Base-by-base conservation (phyloP, 23 tunicate species). In the Halocynthia roretzi region DNA sequence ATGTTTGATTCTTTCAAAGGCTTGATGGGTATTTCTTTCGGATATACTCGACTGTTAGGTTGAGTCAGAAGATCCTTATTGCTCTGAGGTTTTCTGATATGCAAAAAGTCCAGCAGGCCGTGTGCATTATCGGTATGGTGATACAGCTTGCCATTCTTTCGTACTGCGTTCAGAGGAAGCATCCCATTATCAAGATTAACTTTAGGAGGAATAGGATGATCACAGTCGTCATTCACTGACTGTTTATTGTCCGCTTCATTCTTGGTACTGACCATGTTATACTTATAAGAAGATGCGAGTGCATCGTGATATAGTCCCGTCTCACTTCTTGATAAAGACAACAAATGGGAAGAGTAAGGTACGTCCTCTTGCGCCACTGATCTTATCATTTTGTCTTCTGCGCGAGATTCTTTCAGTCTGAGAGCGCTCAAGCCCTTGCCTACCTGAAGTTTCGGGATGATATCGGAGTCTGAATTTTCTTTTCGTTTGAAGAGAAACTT, bases 351-450 rank as follows among this genome's bases (percentile, higher is more conserved):
- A 12, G 78, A 54, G 64, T 74, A 74, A 19, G 55, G 55, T 22
- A 74, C 18, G 31, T 74, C 78, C 10, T 74, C 78, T 54, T 74
- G 62, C 15, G 78, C 64, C 14, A 74, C 78, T 54, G 78, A 74
- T 0, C 31, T 62, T 64, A 52, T n/a, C 17, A 54, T 64, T 14
- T 74, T 53, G n/a, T 56, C 65, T 2, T 74, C 78, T 8, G 78
- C 6, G 14, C 4, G 14, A 22, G 78, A 54, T 22, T 74, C 78
- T 54, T 74, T 74, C 18, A 74, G 40, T 74, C 64, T 53, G 21
- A 52, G 56, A 7, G 56, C 6, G 14, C 56, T 74, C 0, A 74
- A 62, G 5, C 78, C 78, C 56, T 74, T 74, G 8, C 78, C 78
- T 8, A 31, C 15, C 49, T 74, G 78, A 15, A 74, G 31, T 74